These are phyloP conservation scores for Orthonychiurus folsomi DNA, from an alignment of 2,888 invertebrate genomes.

Conservation along the genomic window DNA sequence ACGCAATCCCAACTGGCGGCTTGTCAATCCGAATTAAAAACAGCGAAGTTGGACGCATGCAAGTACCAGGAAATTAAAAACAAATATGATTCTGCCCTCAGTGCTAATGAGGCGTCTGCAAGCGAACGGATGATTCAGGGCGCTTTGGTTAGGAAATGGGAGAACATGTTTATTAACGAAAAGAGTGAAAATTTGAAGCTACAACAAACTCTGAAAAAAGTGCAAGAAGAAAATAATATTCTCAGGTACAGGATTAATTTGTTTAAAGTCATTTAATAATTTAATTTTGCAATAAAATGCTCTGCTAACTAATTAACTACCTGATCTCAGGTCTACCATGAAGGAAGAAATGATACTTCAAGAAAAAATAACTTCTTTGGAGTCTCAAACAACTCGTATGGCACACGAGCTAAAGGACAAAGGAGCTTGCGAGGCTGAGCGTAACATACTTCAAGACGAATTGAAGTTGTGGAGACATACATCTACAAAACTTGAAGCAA, in stretches of 20 bases:
- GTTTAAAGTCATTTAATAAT: no score
- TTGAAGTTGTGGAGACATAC: conserved; percentile 26
- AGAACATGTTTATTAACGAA: conserved; percentile 33
- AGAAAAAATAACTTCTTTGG: conserved; percentile 28
- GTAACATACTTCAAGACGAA: conserved; percentile 22
- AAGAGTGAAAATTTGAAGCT: conserved; percentile 27
- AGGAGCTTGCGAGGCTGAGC: conserved; percentile 25
- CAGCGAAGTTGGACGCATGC: conserved; percentile 18
- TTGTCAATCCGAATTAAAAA: conserved; percentile 30
- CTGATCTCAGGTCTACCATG: conserved; percentile 25
- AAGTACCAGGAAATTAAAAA: conserved; percentile 24
- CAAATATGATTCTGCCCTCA: conserved; percentile 16
- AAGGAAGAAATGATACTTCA: conserved; percentile 35
- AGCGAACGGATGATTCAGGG: conserved; percentile 5
- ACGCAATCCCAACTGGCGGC: conserved; percentile 28
- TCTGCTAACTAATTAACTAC: background rate
- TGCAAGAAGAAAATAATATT: conserved; percentile 25
- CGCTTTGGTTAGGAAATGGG: conserved; percentile 28
- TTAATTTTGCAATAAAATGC: no score
- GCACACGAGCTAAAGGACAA: conserved; percentile 23
- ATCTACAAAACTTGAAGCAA: conserved; percentile 28
- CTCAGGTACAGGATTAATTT: no score
- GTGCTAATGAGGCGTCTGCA: conserved; percentile 12
- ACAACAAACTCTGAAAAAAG: conserved; percentile 16
- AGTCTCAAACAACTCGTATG: conserved; percentile 22